Base-by-base conservation (phyloP, 1,140 invertebrate species). In the Phortica variegata region DNA sequence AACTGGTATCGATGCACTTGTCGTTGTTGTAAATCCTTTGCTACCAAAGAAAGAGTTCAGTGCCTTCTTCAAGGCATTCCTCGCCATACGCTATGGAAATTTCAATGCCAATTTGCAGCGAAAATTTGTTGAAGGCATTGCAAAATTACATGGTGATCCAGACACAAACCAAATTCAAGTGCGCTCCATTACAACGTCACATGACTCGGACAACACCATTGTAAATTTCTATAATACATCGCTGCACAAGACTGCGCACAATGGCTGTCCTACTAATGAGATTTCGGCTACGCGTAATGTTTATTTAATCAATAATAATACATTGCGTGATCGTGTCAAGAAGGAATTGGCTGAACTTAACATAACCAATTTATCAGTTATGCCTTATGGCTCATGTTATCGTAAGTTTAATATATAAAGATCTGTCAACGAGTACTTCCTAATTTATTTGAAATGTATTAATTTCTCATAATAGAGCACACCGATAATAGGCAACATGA, bases 101-200 rank as follows among this genome's bases (percentile, higher is more conserved):
- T 90, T 96, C 47, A 82, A 82, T 3, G 87, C 84, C 46, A 83
- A 91, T 0, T 77, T 85, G 65, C 86, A 90, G 66, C 80, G 86
- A 3, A 85, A 87, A 60, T 87, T 95, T 56, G 81, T 93, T 3
- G 87, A 91, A 66, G 89, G 88, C 49, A 69, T 94, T 37, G 81
- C 84, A 0, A 79, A 82, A 19, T 63, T 93, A 1, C 93, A 92
- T 63, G 83, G 85, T 6, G 91, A 95, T 77, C 73, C 77, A 23
- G 84, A 89, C 50, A 80, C 87, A 0, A 82, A 79, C 17, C 82
- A 87, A 39, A 87, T 96, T 18, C 82, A 85, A 12, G 79, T 95
- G 13, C 78, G 80, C 13, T 80, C 81, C 17, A 56, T 76, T 6
- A 63, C 52, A 6, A 58, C 58, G n/a, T 53, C 61, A 31, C 66